A percentile compares a stretch with the other conserved stretches of the same genome.
phyloP scores from a whole-genome alignment of 2,797 vertebrate species.

The Enteromius anoplus region DNA sequence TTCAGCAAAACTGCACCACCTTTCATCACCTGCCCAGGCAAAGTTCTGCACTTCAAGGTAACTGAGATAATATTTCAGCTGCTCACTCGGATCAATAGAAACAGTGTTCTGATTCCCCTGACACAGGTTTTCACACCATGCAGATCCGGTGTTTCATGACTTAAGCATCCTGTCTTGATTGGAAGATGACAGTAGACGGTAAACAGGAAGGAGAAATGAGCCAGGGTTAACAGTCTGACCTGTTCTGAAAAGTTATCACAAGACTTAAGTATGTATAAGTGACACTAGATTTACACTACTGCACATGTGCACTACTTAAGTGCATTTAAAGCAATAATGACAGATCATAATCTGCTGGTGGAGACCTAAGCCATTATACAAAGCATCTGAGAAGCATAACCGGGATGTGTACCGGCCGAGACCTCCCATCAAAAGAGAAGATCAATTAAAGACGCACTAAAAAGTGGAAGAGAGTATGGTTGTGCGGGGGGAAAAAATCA shows the following conservation, averaged over 20 bases:
- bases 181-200: conserved; percentile 66
- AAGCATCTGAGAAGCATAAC: conserved; percentile 14
- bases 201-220: conserved; percentile 60
- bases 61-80: conserved; percentile 74
- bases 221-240: conserved; percentile 6
- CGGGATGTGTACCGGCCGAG: conserved; percentile 20
- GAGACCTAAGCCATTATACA: conserved; percentile 20
- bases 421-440: conserved; percentile 32
- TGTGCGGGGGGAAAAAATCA: conserved; percentile 37
- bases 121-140: conserved; percentile 76
- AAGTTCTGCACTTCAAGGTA: conserved; percentile 58
- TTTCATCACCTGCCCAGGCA: conserved; percentile 42
- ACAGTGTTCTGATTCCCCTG: conserved; percentile 79
- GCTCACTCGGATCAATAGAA: conserved; percentile 72
- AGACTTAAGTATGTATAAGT: background rate
- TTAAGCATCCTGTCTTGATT: conserved; percentile 67
- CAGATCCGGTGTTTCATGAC: conserved; percentile 70
- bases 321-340: background rate
- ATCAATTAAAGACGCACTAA: conserved; percentile 39
- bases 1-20: conserved; percentile 1
- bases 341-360: background rate
- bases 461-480: conserved; percentile 28
- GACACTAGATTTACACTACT: background rate
- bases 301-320: background rate
- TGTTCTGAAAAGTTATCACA: background rate